These are phyloP conservation scores for Xenopus petersii DNA, from an alignment of 2,797 vertebrate species.

Conservation along the genomic window DNA sequence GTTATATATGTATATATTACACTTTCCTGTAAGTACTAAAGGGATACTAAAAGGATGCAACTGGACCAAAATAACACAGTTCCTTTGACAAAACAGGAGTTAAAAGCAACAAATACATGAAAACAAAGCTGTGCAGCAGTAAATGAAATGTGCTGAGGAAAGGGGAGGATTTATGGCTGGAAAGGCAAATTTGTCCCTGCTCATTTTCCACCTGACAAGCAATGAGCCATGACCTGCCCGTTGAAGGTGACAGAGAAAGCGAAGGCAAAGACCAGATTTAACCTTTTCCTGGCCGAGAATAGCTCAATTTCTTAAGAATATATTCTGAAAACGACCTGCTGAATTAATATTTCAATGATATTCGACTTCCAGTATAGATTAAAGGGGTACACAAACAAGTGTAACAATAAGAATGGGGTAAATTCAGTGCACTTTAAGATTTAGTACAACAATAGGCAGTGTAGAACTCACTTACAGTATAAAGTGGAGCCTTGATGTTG, in stretches of 20 bases:
- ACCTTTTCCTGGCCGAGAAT: background rate
- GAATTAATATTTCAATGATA: no score
- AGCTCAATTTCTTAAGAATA: background rate
- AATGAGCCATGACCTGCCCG: slow-evolving; percentile 39
- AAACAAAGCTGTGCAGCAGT: slow-evolving; percentile 7
- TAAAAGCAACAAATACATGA: background rate
- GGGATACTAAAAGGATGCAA: no score
- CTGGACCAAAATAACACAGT: no score
- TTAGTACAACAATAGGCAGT: no score
- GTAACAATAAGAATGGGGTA: no score
- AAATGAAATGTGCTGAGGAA: slow-evolving; percentile 9
- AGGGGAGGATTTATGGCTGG: slow-evolving; percentile 32
- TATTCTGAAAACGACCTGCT: background rate
- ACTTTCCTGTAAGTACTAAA: no score
- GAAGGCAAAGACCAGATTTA: background rate
- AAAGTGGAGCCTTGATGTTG: no score
- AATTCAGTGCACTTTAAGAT: no score
- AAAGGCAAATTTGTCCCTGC: slow-evolving; percentile 30
- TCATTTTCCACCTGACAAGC: slow-evolving; percentile 26
- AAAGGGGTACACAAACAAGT: no score
- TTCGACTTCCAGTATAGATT: no score
- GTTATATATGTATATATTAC: no score
- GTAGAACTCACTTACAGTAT: no score
- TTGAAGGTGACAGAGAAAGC: slow-evolving; percentile 28
- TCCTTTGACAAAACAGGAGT: background rate